Base-by-base conservation (phyloP, 1,140 invertebrate species). In the Drosophila tsacasi region DNA sequence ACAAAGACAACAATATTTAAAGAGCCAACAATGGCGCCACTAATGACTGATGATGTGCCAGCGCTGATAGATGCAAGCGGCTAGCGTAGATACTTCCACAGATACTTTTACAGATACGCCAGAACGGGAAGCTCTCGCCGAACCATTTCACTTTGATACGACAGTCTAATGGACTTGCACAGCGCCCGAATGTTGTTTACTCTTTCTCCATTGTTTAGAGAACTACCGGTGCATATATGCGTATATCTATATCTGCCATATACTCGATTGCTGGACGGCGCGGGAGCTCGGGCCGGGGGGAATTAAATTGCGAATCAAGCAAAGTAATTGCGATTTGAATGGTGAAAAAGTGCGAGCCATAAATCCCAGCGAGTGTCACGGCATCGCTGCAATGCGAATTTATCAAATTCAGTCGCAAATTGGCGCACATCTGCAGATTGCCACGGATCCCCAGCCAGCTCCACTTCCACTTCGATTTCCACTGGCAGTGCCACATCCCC, bases 291-390 rank as follows among this genome's bases (percentile, higher is more conserved):
- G 39, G 12, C 12, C 5, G 19, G 25, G 71, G 37, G 55, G 50
- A 80, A 83, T 91, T 72, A 86, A 90, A 91, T 90, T 90, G 85
- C 85, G 79, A 91, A 86, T 90, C 79, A 90, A 74, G 81, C 81
- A 90, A 90, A 90, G 83, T 91, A 90, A 90, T 90, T 90, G 86
- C 86, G 76, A 90, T 90, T 91, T 90, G 82, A 90, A 91, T 90
- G 86, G 86, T 86, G 79, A 90, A 90, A 91, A 90, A 90, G 83
- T 87, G 86, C 79, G 79, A 77, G 76, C 69, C 54, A 90, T 90
- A 91, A 90, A 90, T 90, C 75, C 69, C 83, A 83, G 76, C 79
- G 72, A 90, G 58, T 90, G 86, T 90, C 86, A 90, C 72, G 78
- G 79, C 76, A 78, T 69, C 86, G 71, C 86, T 80, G 83, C 83